Evolutionary conservation across 2,797 vertebrate genomes (phyloP).

Genomic region (Mergus octosetaceus): DNA sequence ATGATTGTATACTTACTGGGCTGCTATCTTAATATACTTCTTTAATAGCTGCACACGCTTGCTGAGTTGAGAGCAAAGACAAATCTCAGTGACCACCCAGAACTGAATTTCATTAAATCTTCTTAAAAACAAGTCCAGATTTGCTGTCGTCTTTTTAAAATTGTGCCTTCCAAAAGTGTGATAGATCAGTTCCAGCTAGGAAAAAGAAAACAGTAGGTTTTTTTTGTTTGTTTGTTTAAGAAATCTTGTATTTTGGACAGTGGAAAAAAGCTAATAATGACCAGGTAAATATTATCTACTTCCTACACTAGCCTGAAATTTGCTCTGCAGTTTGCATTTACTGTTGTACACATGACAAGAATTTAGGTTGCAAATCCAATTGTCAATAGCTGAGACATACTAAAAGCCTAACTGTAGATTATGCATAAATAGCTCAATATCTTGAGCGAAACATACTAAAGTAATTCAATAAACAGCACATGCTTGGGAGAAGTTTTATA

Average conservation of each 20-base stretch:
- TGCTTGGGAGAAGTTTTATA: background rate
- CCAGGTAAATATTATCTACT: background rate
- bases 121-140: slow-evolving; percentile 96
- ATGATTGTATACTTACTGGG: slow-evolving; percentile 86
- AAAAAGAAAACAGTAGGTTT: slow-evolving; percentile 44
- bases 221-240: background rate
- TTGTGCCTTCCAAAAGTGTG: slow-evolving; percentile 96
- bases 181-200: slow-evolving; percentile 93
- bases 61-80: slow-evolving; percentile 93
- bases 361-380: background rate
- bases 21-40: slow-evolving; percentile 98
- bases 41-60: slow-evolving; percentile 98
- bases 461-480: background rate
- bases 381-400: background rate
- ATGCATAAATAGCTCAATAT: background rate
- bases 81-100: slow-evolving; percentile 97
- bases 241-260: background rate
- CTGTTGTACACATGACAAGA: background rate
- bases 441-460: background rate
- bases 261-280: background rate
- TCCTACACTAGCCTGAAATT: background rate
- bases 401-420: background rate
- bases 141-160: slow-evolving; percentile 94
- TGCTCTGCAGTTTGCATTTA: background rate
- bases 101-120: slow-evolving; percentile 99